Evolutionary conservation across 2,113 vertebrate genomes (phyloP), one percentile per base, ranked within the genome.

Genomic region (Pyxicephalus adspersus): DNA sequence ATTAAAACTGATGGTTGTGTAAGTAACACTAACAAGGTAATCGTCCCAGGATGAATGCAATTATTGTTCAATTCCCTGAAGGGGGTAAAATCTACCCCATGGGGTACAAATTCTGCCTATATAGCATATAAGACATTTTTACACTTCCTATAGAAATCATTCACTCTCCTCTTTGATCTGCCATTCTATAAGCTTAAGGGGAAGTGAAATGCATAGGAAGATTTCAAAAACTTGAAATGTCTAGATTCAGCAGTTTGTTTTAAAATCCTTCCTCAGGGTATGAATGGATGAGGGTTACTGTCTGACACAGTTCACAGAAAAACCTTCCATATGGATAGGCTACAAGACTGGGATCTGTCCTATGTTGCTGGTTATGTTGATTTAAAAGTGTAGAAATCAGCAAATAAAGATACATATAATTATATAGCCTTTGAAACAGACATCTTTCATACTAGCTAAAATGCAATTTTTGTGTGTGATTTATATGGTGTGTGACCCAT

Each of bases 121-220:
- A 17, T 11, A 22, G 34, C 57, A 58, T 31, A 63, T 80, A 70
- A 80, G 63, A 64, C 50, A 70, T 34, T 79, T 79, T 58, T 79
- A 23, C 45, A 25, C 34, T 72, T 54, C 67, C 66, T 52, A 38
- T 58, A 18, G 61, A 72, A 80, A 63, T 63, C 38, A 60, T 54
- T 52, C 66, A 63, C 29, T 63, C 57, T 71, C 7, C 58, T 31
- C 78, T 80, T 80, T 80, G 67, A 72, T 80, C 66, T 80, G 38
- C 25, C 38, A 17, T 80, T 80, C 65, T 63, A 17, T 16, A 61
- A 55, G 77, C 55, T 70, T 61, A 38, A 61, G 66, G 77, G 77
- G 58, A 80, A 61, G 57, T 63, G 58, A 63, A 72, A 72, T 54
- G 50, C 29, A 64, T 64, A 29, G 68, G 54, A 80, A 61, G 65